Base-by-base conservation (phyloP, 2,888 invertebrate species). In the Allolobophora icterica region DNA sequence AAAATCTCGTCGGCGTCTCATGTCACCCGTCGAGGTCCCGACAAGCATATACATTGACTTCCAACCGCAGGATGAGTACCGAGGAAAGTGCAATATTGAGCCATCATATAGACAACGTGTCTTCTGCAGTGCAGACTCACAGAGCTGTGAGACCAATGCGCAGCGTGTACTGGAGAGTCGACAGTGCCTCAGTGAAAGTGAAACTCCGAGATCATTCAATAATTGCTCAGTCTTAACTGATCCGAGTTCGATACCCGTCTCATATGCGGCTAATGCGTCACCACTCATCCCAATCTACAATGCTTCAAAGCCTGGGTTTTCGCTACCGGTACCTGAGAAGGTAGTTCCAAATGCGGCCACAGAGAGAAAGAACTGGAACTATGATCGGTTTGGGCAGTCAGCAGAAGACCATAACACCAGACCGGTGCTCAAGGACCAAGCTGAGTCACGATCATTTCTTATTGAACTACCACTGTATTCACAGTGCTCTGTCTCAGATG, bases 21-120 rank as follows among this genome's bases (percentile, higher is more conserved):
- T 19, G 11, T 30, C 84, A 45, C 34, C 89, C n/a, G 90, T 38
- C 33, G 87, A 45, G n/a, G 84, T 33, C n/a, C 90, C 40, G 33
- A 93, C 93, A 33, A 93, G 92, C 24, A 94, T 94, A 21, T 94
- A 93, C 90, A 94, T 94, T 91, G 94, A 94, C 90, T 91, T 94
- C 19, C 93, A 93, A 87, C 92, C 94, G 15, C 42, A 89, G n/a
- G 40, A 89, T 13, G 87, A 87, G 35, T 87, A 35, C 21, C 90
- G 33, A 83, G 71, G 33, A 38, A 90, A 93, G 92, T n/a, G 93
- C 93, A 83, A 91, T n/a, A 30, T 21, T 8, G 87, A 34, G 8
- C 87, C 19, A 87, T 35, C 34, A 19, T 34, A 87, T 24, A 17
- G 21, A 87, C 34, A 87, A 38, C 71, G 71, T 71, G 71, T n/a